Percentiles rank a stretch among this genome's conserved stretches.
phyloP scores from a whole-genome alignment of 2,888 invertebrate genomes.

The Acholoe squamosa region DNA sequence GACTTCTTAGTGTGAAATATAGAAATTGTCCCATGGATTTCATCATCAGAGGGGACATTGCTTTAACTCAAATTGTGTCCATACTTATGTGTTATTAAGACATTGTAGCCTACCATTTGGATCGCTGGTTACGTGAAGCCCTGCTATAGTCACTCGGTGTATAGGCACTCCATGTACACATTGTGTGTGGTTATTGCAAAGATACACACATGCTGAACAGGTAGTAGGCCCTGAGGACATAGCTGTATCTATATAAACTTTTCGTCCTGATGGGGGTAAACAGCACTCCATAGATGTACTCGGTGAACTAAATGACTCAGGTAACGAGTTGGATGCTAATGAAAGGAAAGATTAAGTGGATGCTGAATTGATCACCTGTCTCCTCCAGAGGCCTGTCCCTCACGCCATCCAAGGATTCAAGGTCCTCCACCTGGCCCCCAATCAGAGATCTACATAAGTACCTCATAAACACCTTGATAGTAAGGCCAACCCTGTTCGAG shows the following conservation, averaged over 20 bases:
- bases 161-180: too few species aligned
- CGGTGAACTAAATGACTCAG: background rate
- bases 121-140: too few species aligned
- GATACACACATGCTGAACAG: too few species aligned
- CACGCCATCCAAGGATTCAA: slow-evolving; percentile 16
- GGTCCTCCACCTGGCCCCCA: background rate
- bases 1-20: too few species aligned
- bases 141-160: too few species aligned
- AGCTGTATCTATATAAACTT: background rate
- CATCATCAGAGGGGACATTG: too few species aligned
- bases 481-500: too few species aligned
- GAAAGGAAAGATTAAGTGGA: background rate
- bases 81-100: too few species aligned
- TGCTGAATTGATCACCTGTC: background rate
- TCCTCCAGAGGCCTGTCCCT: background rate
- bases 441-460: background rate
- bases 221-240: background rate
- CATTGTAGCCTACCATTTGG: too few species aligned
- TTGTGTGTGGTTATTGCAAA: too few species aligned
- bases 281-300: background rate
- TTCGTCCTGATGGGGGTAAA: background rate
- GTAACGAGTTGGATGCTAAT: background rate
- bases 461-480: background rate
- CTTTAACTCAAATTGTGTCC: too few species aligned
- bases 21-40: too few species aligned